Evolutionary conservation across 2,113 vertebrate species (phyloP), one percentile per base, ranked within the genome.

Genomic region (Neodontobutis hainanensis): DNA sequence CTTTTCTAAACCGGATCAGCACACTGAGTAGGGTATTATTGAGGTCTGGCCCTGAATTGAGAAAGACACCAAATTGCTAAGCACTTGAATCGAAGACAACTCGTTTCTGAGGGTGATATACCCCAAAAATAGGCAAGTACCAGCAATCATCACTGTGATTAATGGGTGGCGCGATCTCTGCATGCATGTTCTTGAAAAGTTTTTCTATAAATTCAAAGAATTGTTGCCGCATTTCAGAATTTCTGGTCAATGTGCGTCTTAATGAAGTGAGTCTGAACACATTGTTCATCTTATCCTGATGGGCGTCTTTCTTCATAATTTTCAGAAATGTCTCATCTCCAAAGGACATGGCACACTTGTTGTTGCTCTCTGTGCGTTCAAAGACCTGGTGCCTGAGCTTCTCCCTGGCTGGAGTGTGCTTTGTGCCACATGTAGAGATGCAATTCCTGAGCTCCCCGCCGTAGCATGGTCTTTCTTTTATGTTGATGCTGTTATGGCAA

Each of bases 381-480:
- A 68, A 59, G 35, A 68, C 36, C 3, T 1, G 4, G 0, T 5
- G 2, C 6, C 45, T 34, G 0, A 58, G 40, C 4, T 15, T 8
- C 11, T 50, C 16, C 4, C 59, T 5, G 8, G 63, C 47, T 15
- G 14, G 4, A 14, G 11, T 14, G 6, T 2, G 6, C 4, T 56
- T 52, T 52, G 50, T 27, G 19, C 2, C 12, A 16, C 14, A 6
- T 36, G 4, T 6, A 14, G 34, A 56, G 14, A 36, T 11, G 35
- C 53, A 5, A 38, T 56, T 4, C 34, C 35, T 56, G 53, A 38
- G 53, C 53, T 56, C 14, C 62, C 38, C 27, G 38, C 62, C 40
- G 14, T 65, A 65, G 27, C 36, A 27, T 14, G 5, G 10, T 35
- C n/a, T 65, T 6, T 65, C 62, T 56, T 56, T 56, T 1, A 56